These are phyloP conservation scores for Crossaster papposus DNA, from an alignment of 53 echinoderm and acorn worm species.

Conservation along the genomic window DNA sequence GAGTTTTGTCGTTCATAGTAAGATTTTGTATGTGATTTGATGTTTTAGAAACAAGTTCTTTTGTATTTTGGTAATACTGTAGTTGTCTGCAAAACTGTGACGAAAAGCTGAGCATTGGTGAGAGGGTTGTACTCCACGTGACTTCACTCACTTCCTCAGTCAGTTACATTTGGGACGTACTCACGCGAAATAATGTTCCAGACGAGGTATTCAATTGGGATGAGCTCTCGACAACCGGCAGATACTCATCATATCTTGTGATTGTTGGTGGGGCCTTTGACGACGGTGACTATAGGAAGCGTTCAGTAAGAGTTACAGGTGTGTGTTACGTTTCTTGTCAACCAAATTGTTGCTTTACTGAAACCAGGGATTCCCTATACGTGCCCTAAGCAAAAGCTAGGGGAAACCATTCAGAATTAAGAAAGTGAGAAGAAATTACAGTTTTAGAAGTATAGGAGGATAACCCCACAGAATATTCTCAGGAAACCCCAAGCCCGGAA, in stretches of 20 bases:
- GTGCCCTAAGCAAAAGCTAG: no score
- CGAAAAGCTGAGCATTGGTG: slow-evolving; percentile 28
- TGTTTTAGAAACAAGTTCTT: not conserved
- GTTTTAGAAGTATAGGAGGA: no score
- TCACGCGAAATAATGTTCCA: slow-evolving; percentile 3
- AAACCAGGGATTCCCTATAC: no score
- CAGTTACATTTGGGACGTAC: slow-evolving; percentile 36
- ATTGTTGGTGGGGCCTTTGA: slow-evolving; percentile 50
- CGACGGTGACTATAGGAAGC: slow-evolving; percentile 20
- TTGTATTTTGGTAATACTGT: not conserved
- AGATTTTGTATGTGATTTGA: not conserved
- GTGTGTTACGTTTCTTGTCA: no score
- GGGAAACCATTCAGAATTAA: no score
- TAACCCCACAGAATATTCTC: no score
- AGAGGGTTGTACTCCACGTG: slow-evolving; percentile 53
- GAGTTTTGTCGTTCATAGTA: not conserved
- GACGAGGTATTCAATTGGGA: slow-evolving; percentile 45
- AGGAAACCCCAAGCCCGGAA: no score
- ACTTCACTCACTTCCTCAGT: slow-evolving; percentile 17
- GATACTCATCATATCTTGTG: slow-evolving; percentile 55
- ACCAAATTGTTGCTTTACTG: not conserved
- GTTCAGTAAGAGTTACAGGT: slow-evolving; percentile 61
- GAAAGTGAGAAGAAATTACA: no score
- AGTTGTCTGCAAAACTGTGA: slow-evolving; percentile 73
- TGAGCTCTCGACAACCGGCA: slow-evolving; percentile 64